Conservation (phyloP, 2,888 invertebrate species). For the Meiosimyza decipiens region DNA sequence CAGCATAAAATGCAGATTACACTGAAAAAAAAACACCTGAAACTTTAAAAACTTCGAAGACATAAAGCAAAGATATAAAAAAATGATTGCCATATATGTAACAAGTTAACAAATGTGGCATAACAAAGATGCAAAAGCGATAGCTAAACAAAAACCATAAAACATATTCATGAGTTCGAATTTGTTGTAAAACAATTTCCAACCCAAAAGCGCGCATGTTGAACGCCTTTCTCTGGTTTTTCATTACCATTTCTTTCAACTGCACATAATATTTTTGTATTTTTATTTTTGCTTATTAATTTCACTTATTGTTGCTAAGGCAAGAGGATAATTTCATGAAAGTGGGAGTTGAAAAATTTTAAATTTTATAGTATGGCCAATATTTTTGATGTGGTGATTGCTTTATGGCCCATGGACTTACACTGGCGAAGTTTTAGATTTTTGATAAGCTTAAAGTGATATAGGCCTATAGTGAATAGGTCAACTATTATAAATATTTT, state of each 20-base stretch:
- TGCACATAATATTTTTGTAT: background rate
- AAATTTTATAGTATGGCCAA: too few species aligned
- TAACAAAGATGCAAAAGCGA: slow-evolving; percentile 13
- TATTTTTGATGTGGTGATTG: too few species aligned
- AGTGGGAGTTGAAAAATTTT: too few species aligned
- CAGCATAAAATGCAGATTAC: slow-evolving; percentile 22
- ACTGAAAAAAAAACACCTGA: background rate
- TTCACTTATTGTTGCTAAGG: too few species aligned
- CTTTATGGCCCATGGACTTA: too few species aligned
- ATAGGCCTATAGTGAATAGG: too few species aligned
- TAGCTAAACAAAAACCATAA: background rate
- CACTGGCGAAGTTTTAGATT: too few species aligned
- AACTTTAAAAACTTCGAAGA: slow-evolving; percentile 37
- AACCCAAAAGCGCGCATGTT: background rate
- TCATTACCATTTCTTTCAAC: background rate
- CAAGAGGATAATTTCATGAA: too few species aligned
- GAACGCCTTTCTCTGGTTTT: slow-evolving; percentile 8
- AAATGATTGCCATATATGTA: slow-evolving; percentile 30
- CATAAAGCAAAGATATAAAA: slow-evolving; percentile 34
- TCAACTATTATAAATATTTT: too few species aligned
- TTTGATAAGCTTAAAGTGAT: too few species aligned
- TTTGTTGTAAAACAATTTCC: too few species aligned
- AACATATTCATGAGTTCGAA: background rate
- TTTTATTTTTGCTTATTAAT: too few species aligned
- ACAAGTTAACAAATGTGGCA: background rate